Evolutionary conservation across 2,113 vertebrate genomes (phyloP).

Genomic region (Semnornis frantzii): DNA sequence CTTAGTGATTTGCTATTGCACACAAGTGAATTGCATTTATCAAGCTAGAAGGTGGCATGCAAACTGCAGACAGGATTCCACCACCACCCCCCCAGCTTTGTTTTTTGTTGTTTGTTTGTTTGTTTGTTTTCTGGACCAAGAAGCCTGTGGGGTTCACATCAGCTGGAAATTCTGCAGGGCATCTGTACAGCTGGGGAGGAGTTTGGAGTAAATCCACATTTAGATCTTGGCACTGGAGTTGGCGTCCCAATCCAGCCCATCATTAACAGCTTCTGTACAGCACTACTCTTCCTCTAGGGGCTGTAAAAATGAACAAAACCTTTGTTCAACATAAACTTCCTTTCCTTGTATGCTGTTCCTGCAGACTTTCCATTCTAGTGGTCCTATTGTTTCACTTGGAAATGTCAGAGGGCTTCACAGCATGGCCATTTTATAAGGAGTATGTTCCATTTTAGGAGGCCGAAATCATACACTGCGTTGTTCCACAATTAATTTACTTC

Average conservation of each 20-base stretch:
- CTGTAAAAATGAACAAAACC: conserved; percentile 76
- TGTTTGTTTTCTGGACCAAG: conserved; percentile 14
- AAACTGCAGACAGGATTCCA: neutral
- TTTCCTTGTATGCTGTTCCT: conserved; percentile 65
- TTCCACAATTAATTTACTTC: conserved; percentile 71
- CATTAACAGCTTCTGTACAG: conserved; percentile 82
- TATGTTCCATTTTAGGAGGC: conserved; percentile 40
- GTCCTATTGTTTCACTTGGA: conserved; percentile 64
- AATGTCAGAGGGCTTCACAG: conserved; percentile 22
- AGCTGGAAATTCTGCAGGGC: conserved; percentile 67
- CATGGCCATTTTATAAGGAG: conserved; percentile 40
- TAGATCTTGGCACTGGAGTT: conserved; percentile 74
- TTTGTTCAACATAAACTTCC: conserved; percentile 78
- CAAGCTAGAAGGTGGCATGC: neutral
- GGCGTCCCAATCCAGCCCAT: conserved; percentile 70
- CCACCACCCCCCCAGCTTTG: too few relatives aligned
- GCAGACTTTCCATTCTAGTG: conserved; percentile 62
- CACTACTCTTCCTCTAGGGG: conserved; percentile 75
- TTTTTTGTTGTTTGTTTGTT: neutral
- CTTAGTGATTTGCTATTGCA: conserved; percentile 56
- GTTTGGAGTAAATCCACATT: conserved; percentile 78
- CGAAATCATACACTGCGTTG: conserved; percentile 67
- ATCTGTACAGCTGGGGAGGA: conserved; percentile 78
- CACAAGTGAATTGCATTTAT: conserved; percentile 46
- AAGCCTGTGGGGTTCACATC: conserved; percentile 51